phyloP scores from a whole-genome alignment of 2,797 vertebrate species.

The Acanthurus leucopareius region DNA sequence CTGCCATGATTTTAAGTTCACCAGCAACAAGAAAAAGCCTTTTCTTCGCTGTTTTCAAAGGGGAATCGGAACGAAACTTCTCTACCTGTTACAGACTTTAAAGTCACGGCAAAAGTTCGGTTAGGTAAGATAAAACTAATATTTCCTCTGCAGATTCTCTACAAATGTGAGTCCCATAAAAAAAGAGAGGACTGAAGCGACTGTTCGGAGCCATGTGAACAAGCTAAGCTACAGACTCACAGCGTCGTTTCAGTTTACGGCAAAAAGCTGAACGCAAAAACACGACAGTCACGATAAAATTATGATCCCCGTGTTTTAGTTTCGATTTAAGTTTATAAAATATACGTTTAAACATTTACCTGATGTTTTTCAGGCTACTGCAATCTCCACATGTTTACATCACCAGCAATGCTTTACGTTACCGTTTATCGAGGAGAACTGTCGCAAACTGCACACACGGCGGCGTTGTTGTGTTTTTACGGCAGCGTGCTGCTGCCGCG shows the following conservation, averaged over 20 bases:
- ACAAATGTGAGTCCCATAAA: neutral
- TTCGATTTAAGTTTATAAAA: fast-evolving
- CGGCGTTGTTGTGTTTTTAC: too few relatives aligned
- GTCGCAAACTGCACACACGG: slow-evolving; percentile 15
- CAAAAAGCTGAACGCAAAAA: neutral
- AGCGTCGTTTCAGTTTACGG: neutral
- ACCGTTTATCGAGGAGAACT: neutral
- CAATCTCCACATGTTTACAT: slow-evolving; percentile 41
- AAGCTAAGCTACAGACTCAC: slow-evolving; percentile 5
- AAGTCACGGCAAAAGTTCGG: too few relatives aligned
- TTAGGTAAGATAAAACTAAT: neutral
- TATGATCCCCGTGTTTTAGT: fast-evolving
- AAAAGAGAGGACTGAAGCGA: neutral
- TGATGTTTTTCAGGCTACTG: fast-evolving
- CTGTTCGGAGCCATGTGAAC: neutral
- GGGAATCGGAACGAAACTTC: too few relatives aligned
- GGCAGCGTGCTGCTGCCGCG: too few relatives aligned
- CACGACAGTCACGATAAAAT: fast-evolving
- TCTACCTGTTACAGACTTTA: fast-evolving
- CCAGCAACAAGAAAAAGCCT: too few relatives aligned
- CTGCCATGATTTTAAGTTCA: too few relatives aligned
- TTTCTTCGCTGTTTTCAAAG: neutral
- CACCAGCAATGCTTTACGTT: neutral
- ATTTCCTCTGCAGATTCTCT: fast-evolving
- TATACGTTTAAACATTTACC: neutral